Evolutionary conservation across 30 jellyfish, hydroid and myxozoan genomes (phyloP).

Genomic region (Cassiopea andromeda): DNA sequence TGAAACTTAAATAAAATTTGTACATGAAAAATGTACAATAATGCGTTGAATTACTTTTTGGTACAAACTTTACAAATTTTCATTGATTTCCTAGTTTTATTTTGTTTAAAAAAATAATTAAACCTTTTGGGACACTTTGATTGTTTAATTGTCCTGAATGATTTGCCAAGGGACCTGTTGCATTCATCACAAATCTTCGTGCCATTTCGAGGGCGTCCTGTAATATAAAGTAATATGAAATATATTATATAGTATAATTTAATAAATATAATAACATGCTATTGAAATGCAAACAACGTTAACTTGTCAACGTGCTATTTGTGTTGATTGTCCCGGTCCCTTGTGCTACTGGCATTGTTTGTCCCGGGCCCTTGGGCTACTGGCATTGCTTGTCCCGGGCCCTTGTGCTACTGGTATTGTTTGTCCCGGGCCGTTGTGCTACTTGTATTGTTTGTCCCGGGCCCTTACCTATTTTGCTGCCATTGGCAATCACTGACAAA

Average conservation of each 20-base stretch:
- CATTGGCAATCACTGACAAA: too few relatives aligned
- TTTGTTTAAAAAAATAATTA: constrained; percentile 28
- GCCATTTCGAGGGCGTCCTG: constrained; percentile 28
- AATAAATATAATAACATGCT: too few relatives aligned
- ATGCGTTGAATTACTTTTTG: background rate
- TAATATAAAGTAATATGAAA: background rate
- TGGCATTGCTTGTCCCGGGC: too few relatives aligned
- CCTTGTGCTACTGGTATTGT: too few relatives aligned
- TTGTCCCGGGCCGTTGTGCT: too few relatives aligned
- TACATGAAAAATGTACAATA: background rate
- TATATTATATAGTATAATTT: background rate
- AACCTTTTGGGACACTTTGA: constrained; percentile 47
- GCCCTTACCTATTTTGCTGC: too few relatives aligned
- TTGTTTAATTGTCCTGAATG: constrained; percentile 21
- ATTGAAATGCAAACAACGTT: too few relatives aligned
- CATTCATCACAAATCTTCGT: constrained; percentile 30
- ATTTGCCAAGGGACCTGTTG: constrained; percentile 28
- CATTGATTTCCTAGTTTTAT: constrained; percentile 25
- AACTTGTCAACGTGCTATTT: too few relatives aligned
- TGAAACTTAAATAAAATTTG: background rate
- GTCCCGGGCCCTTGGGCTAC: too few relatives aligned
- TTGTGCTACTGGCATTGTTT: too few relatives aligned
- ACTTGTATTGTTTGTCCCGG: too few relatives aligned
- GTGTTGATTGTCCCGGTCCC: too few relatives aligned
- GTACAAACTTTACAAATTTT: constrained; percentile 35